These are phyloP conservation scores for Paracentrotus lividus DNA, from an alignment of 53 echinoderm and acorn worm species.

Conservation along the genomic window DNA sequence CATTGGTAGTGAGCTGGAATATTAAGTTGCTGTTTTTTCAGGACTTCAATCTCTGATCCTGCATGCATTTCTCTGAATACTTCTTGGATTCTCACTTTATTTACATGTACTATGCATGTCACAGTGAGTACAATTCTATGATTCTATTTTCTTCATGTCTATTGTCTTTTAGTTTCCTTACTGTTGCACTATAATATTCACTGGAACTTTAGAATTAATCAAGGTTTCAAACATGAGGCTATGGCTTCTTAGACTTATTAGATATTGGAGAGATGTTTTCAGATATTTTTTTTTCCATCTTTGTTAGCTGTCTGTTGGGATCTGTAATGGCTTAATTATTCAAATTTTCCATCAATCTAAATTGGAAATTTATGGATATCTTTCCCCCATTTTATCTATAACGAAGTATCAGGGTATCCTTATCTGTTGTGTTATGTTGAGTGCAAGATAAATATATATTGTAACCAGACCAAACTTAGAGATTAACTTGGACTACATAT, in stretches of 20 bases:
- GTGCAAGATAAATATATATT: constrained; percentile 29
- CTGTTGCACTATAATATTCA: neutral
- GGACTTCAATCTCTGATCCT: neutral
- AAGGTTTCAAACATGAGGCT: too few relatives aligned
- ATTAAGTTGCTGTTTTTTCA: neutral
- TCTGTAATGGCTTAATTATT: neutral
- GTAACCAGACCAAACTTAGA: neutral
- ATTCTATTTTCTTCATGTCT: neutral
- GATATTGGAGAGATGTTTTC: too few relatives aligned
- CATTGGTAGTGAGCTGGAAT: neutral
- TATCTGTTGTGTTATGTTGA: too few relatives aligned
- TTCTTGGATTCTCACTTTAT: neutral
- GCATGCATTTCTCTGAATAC: neutral
- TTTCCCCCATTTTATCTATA: neutral
- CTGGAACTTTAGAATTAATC: neutral
- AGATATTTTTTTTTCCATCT: neutral
- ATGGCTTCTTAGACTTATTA: too few relatives aligned
- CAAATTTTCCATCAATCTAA: neutral
- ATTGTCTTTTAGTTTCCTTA: neutral
- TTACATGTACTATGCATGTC: neutral
- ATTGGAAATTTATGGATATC: neutral
- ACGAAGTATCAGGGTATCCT: neutral
- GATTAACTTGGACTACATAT: neutral
- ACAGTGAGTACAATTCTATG: constrained; percentile 4
- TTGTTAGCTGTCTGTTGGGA: neutral